Evolutionary conservation across 2,888 invertebrate genomes (phyloP).

Genomic region (Scaptomyza flava): DNA sequence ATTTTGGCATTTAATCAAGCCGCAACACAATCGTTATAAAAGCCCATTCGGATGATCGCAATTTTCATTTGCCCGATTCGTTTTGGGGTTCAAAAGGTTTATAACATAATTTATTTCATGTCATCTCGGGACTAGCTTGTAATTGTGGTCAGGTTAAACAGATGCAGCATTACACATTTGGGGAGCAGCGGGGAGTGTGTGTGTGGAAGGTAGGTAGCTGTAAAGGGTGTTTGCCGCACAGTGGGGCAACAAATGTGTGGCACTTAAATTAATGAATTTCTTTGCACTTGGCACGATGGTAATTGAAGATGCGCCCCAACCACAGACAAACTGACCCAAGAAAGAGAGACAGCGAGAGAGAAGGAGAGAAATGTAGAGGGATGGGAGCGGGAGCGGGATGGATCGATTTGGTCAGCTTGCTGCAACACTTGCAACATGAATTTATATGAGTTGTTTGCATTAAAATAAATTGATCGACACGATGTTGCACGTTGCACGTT

Average conservation of each 20-base stretch:
- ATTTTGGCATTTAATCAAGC: too few relatives aligned
- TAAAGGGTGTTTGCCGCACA: conserved; percentile 42
- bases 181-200: not conserved
- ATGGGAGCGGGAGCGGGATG: not conserved
- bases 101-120: conserved; percentile 24
- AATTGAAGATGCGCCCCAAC: conserved; percentile 50
- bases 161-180: conserved; percentile 19
- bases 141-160: conserved; percentile 41
- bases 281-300: conserved; percentile 72
- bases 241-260: conserved; percentile 78
- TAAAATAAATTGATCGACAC: conserved; percentile 78
- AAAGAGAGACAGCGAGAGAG: not conserved
- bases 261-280: conserved; percentile 79
- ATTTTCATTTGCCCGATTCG: not conserved
- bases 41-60: too few relatives aligned
- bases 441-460: conserved; percentile 78
- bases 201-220: not conserved
- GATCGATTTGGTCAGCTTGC: conserved; percentile 46
- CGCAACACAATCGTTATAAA: too few relatives aligned
- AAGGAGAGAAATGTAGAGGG: not conserved
- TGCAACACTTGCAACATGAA: conserved; percentile 71
- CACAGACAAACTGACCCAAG: conserved; percentile 46
- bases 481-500: conserved; percentile 32
- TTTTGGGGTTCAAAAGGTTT: conserved; percentile 5
- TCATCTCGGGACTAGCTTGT: conserved; percentile 23